Base-by-base conservation (phyloP, 2,888 invertebrate genomes). In the Zaprionus bogoriensis region DNA sequence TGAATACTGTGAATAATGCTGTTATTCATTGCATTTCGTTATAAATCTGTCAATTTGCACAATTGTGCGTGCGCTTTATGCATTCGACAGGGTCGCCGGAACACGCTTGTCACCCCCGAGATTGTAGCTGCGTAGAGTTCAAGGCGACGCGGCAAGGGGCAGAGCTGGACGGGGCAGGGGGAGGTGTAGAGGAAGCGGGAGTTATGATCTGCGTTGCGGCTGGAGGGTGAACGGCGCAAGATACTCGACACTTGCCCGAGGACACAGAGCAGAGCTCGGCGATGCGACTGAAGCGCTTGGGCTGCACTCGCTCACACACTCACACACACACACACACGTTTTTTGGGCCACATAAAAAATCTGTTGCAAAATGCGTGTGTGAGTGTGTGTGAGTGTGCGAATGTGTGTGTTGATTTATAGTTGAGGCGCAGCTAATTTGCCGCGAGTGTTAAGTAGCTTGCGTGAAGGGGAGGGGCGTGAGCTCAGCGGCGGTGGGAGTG, bases 41-140 rank as follows among this genome's bases (percentile, higher is more conserved):
- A 86, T 83, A 86, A 87, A 88, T 88, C 87, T 88, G 83, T 85
- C 86, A 88, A 81, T 84, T 87, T 88, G 82, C 86, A 68, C 83
- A 78, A 78, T 78, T 78, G 78, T 82, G 78, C 78, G 83, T 78
- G 73, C 54, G 63, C 48, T 57, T 55, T 58, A 46, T 70, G 71
- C 74, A 74, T 71, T 67, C 60, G 77, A 55, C 66, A 66, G 68
- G 62, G 68, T 52, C 48, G 48, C 52, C 52, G 58, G 47, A 57
- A 44, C 44, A 53, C 14, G 17, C 30, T 9, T 23, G 19, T 5
- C 17, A 17, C 36, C 14, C 41, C 5, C 41, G n/a, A n/a, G n/a
- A n/a, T n/a, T n/a, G n/a, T n/a, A 20, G 2, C 6, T n/a, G n/a
- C 5, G 14, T 12, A 12, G 39, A 3, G 10, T n/a, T n/a, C n/a